Base-by-base conservation (phyloP, 2,113 vertebrate species). In the Macrotus californicus region DNA sequence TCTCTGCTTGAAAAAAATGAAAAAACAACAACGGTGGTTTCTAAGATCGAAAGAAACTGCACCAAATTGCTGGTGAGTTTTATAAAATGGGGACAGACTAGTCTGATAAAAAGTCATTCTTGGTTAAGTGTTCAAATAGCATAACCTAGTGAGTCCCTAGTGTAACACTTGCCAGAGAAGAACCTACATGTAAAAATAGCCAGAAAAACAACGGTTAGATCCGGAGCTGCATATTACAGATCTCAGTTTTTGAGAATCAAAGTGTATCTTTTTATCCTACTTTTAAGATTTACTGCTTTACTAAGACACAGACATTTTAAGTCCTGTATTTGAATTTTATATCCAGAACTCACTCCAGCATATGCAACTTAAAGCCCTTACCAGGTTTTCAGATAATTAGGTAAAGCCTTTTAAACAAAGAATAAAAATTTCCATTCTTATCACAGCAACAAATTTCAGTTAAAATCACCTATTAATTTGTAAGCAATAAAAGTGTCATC, bases 1-100 rank as follows among this genome's bases (percentile, higher is more conserved):
- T 84, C 34, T 94, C 66, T 66, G 18, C 64, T 76, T 83, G 46
- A 6, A 86, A 96, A 96, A 96, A 96, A 89, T 29, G 15, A 93
- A 81, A 88, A 81, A 95, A n/a, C n/a, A 90, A 56, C 21, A 56
- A 59, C 9, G 10, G 22, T 24, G 56, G 22, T 59, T 59, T 92
- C 59, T 56, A 54, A 36, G 72, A 91, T 94, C 92, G 86, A 87
- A 94, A 83, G 67, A 93, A 79, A 70, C 52, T 48, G 24, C 18
- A 94, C 61, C 41, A 88, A 91, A 89, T 29, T 93, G 64, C 21
- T 81, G 56, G 11, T 83, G 70, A 70, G 13, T 70, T 80, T 94
- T 86, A 76, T 31, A 89, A 87, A 91, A 92, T 14, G 34, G 59
- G 18, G 16, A 77, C 75, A 77, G 46, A 85, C 21, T 75, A 73